Evolutionary conservation across 2,113 vertebrate genomes (phyloP), one percentile per base, ranked within the genome.

Genomic region (Polypterus senegalus): DNA sequence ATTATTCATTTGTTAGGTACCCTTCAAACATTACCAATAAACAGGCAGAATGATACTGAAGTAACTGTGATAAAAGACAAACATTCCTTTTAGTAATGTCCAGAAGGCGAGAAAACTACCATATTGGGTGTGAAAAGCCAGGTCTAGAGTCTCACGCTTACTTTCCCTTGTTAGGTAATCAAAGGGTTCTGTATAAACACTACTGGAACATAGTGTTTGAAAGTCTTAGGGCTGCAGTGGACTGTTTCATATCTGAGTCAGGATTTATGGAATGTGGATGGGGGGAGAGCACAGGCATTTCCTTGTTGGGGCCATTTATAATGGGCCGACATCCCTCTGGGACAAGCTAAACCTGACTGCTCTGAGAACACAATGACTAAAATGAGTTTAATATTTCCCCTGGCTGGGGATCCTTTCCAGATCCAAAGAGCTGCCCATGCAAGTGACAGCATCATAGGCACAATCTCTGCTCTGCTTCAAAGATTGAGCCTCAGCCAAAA

Each of bases 101-200:
- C 27, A 27, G 48, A 59, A 58, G 46, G 56, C 62, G 63, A 70
- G 69, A 62, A 69, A 64, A 83, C 75, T 78, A 80, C 82, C 82
- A 83, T 85, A 86, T 84, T 83, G 85, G 81, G 83, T 80, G 81
- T 77, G 79, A 81, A 82, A 67, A 67, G 27, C 54, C 46, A 61
- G 65, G 59, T 49, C 46, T 11, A 49, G 49, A 59, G 48, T 68
- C 59, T 4, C 46, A 62, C 67, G 57, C 63, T 44, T 66, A 70
- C 68, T 75, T 83, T 83, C 74, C 85, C 85, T 85, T 87, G 77
- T 86, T 86, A 84, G 83, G 83, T 79, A 87, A 76, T 77, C 51
- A 56, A 59, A 68, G 74, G 71, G 71, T 64, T 54, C 60, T 78
- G 71, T 66, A 72, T 81, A 81, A 81, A 81, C 79, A 81, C 61